Percentiles rank a stretch among this genome's conserved stretches.
These are phyloP conservation scores for Zaprionus africanus DNA, from an alignment of 1,140 invertebrate species.

Conservation along the genomic window DNA sequence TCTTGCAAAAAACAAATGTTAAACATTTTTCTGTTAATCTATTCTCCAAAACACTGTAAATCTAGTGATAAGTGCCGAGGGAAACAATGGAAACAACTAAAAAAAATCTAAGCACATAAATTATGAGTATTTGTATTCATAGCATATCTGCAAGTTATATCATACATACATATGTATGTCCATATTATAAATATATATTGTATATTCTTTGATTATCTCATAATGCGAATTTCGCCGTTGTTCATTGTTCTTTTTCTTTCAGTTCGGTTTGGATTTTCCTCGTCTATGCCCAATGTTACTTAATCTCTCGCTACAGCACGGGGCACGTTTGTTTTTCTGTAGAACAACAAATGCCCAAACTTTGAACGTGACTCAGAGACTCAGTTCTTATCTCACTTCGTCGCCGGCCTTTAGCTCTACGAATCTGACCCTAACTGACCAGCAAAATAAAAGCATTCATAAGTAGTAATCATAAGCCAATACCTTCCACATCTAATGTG, in stretches of 20 bases:
- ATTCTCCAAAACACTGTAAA: background rate
- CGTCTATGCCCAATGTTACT: conserved; percentile 40
- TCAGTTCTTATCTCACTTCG: conserved; percentile 14
- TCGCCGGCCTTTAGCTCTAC: background rate
- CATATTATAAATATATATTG: background rate
- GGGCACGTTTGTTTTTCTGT: conserved; percentile 32
- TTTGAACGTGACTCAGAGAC: conserved; percentile 52
- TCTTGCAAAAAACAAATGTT: no score
- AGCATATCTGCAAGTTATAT: background rate
- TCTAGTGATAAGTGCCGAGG: background rate
- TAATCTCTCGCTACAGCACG: conserved; percentile 30
- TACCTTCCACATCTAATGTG: conserved; percentile 40
- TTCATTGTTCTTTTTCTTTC: conserved; percentile 20
- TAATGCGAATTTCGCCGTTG: conserved; percentile 28
- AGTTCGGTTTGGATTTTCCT: conserved; percentile 3
- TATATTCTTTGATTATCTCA: conserved; percentile 26
- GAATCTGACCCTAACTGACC: conserved; percentile 33
- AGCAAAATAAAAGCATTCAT: conserved; percentile 9
- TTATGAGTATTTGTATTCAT: conserved; percentile 14
- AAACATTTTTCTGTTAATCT: no score
- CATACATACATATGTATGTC: background rate
- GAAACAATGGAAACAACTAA: conserved; percentile 1
- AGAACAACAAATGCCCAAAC: conserved; percentile 26
- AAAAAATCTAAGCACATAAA: conserved; percentile 13
- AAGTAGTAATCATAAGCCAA: conserved; percentile 25